Percentiles rank a stretch among this genome's conserved stretches.
These are phyloP conservation scores for Brachionus sp. DNA, from an alignment of 1,140 invertebrate species.

Conservation along the genomic window DNA sequence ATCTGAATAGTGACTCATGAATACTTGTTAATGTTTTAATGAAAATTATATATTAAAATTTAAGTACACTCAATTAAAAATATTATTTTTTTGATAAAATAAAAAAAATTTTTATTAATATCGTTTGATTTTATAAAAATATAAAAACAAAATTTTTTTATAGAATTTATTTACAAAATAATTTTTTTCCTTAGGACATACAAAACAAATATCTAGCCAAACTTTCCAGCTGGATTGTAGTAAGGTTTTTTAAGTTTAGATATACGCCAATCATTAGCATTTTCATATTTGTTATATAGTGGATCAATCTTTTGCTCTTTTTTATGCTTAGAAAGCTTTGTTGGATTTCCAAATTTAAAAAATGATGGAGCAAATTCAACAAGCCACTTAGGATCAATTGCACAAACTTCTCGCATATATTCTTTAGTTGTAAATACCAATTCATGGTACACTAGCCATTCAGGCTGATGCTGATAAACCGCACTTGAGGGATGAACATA, in stretches of 20 bases:
- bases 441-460: slow-evolving; percentile 94
- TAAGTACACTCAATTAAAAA: too few species aligned
- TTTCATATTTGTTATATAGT: slow-evolving; percentile 97
- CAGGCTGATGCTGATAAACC: slow-evolving; percentile 93
- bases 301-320: slow-evolving; percentile 97
- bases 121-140: not conserved
- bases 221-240: slow-evolving; percentile 53
- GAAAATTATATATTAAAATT: not conserved
- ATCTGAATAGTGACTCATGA: too few species aligned
- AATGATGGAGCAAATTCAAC: slow-evolving; percentile 98
- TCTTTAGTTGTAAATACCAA: slow-evolving; percentile 98
- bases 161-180: not conserved
- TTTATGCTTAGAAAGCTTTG: slow-evolving; percentile 97
- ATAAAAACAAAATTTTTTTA: not conserved
- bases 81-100: not conserved
- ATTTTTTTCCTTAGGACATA: not conserved
- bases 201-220: slow-evolving; percentile 27
- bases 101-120: not conserved
- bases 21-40: too few species aligned
- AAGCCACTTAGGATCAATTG: slow-evolving; percentile 98
- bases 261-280: slow-evolving; percentile 98
- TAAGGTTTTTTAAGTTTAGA: slow-evolving; percentile 74
- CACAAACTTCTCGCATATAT: slow-evolving; percentile 98
- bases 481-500: slow-evolving; percentile 98
- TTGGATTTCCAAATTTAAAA: slow-evolving; percentile 98